These are phyloP conservation scores for Calliopum simillimum DNA, from an alignment of 2,888 invertebrate genomes.

Conservation along the genomic window DNA sequence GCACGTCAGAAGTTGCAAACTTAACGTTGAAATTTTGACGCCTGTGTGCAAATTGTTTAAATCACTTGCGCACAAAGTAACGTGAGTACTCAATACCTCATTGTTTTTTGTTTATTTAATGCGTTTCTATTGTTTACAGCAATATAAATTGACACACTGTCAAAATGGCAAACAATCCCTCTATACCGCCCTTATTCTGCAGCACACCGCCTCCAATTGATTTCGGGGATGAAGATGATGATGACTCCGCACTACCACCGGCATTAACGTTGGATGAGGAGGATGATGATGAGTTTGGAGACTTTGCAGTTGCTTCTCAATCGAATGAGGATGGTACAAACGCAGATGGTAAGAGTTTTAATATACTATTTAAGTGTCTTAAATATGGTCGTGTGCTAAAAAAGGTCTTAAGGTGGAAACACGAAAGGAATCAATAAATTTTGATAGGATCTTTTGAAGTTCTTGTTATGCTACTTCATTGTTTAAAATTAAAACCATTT, in stretches of 20 bases:
- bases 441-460: too few relatives aligned
- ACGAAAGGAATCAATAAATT: too few relatives aligned
- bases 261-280: constrained; percentile 62
- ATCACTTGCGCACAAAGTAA: background rate
- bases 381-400: too few relatives aligned
- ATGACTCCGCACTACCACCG: constrained; percentile 65
- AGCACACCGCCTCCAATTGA: constrained; percentile 72
- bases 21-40: background rate
- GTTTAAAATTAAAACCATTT: too few relatives aligned
- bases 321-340: constrained; percentile 43
- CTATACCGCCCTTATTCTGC: constrained; percentile 70
- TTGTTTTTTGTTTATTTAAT: background rate
- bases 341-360: constrained; percentile 34
- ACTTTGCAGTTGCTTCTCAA: constrained; percentile 52
- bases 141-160: too few relatives aligned
- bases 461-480: too few relatives aligned
- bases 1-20: background rate
- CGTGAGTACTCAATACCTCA: background rate
- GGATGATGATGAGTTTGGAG: constrained; percentile 64
- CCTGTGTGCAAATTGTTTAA: background rate
- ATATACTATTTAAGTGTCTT: too few relatives aligned
- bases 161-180: constrained; percentile 45
- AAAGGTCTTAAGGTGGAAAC: too few relatives aligned
- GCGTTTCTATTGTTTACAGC: background rate
- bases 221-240: constrained; percentile 62